phyloP scores from a whole-genome alignment of 2,888 invertebrate genomes.

The Scelioninae gen. 2 region DNA sequence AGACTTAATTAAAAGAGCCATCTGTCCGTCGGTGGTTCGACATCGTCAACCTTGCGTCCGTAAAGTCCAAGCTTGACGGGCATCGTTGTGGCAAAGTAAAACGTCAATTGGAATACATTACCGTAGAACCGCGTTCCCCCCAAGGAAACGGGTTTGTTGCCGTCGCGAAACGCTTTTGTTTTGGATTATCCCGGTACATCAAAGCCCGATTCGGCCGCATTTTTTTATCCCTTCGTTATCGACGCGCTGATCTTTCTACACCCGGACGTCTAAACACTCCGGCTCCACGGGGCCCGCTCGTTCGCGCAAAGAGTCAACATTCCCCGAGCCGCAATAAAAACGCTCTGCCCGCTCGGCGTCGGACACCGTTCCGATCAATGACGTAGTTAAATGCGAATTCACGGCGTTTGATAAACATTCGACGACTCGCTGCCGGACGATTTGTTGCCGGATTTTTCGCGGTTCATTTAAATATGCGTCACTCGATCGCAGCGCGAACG shows the following conservation, averaged over 20 bases:
- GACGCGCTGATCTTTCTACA: conserved; percentile 24
- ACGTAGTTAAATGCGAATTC: no score
- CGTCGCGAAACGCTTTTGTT: conserved; percentile 36
- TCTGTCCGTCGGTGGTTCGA: conserved; percentile 51
- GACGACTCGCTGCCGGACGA: no score
- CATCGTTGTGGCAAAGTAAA: conserved; percentile 54
- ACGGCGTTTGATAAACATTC: no score
- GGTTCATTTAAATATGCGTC: no score
- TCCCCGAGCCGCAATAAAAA: no score
- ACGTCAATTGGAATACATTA: conserved; percentile 65
- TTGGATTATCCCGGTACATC: conserved; percentile 45
- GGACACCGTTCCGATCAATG: no score
- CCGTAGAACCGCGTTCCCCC: conserved; percentile 35
- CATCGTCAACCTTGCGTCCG: conserved; percentile 52
- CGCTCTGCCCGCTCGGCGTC: no score
- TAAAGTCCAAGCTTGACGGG: conserved; percentile 47
- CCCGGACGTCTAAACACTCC: conserved; percentile 19
- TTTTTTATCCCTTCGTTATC: conserved; percentile 36
- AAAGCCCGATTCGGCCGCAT: conserved; percentile 38
- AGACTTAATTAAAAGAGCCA: conserved; percentile 56
- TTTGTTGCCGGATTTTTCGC: no score
- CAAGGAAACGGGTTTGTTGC: conserved; percentile 43
- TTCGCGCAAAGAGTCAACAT: conserved; percentile 8
- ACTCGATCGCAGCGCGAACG: no score
- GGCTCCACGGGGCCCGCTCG: neutral